A percentile compares a stretch with the other conserved stretches of the same genome.
Evolutionary conservation across 2,888 invertebrate genomes (phyloP).

Genomic region (Hartigia nigra): DNA sequence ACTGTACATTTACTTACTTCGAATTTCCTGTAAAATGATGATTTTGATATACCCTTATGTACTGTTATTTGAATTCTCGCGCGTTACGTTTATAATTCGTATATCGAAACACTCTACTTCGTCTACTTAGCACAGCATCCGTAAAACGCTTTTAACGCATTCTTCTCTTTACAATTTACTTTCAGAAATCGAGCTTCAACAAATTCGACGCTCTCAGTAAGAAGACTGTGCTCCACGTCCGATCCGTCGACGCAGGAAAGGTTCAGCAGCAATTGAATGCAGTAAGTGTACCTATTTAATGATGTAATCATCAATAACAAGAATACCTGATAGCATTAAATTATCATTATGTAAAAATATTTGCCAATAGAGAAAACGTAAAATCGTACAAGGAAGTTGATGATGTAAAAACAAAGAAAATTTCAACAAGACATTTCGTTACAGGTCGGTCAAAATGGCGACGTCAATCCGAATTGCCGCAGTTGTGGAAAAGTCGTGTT

Average conservation of each 20-base stretch:
- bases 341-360: not conserved
- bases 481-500: conserved; percentile 91
- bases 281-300: conserved; percentile 65
- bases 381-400: not conserved
- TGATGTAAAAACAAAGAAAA: not conserved
- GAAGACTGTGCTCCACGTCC: conserved; percentile 75
- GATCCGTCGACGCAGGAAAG: conserved; percentile 75
- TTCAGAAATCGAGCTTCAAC: conserved; percentile 81
- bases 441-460: conserved; percentile 65
- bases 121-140: not conserved
- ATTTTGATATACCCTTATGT: not conserved
- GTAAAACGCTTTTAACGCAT: not conserved
- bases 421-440: not conserved
- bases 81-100: not conserved
- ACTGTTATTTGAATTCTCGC: not conserved
- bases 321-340: not conserved
- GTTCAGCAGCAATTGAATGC: conserved; percentile 75
- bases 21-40: not conserved
- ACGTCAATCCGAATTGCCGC: conserved; percentile 78
- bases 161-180: conserved; percentile 37
- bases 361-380: not conserved
- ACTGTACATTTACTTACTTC: not conserved
- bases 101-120: not conserved
- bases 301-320: not conserved
- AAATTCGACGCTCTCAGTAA: conserved; percentile 80